Percentiles rank a stretch among this genome's conserved stretches.
Conservation (phyloP, 2,888 invertebrate species). For the Apotomis turbidana region DNA sequence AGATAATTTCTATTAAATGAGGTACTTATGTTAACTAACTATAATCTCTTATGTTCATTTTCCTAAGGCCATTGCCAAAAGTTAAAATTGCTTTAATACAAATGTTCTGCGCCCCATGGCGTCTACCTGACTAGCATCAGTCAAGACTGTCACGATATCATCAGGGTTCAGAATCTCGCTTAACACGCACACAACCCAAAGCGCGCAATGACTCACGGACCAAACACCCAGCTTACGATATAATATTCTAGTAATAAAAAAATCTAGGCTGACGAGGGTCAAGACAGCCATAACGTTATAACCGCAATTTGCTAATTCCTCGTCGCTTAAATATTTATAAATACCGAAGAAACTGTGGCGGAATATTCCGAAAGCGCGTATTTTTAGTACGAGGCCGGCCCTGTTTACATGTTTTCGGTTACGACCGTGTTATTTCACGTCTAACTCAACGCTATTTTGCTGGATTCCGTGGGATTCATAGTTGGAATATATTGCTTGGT, state of each 20-base stretch:
- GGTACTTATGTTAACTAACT: too few species aligned
- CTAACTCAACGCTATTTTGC: conserved; percentile 47
- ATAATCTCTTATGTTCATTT: too few species aligned
- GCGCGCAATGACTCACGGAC: neutral
- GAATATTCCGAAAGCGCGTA: conserved; percentile 77
- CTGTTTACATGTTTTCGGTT: conserved; percentile 76
- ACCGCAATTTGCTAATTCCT: conserved; percentile 45
- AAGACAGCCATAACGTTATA: conserved; percentile 20
- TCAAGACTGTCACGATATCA: too few species aligned
- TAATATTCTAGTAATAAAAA: conserved; percentile 9
- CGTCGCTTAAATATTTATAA: conserved; percentile 60
- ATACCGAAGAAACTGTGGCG: conserved; percentile 54
- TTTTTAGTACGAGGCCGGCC: conserved; percentile 77
- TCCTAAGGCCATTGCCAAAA: too few species aligned
- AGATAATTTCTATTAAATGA: too few species aligned
- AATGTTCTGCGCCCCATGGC: too few species aligned
- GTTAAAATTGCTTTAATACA: too few species aligned
- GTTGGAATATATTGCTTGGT: conserved; percentile 25
- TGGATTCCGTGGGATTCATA: conserved; percentile 41
- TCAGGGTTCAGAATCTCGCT: too few species aligned
- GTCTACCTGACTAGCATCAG: too few species aligned
- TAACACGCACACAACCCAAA: neutral
- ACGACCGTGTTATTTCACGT: conserved; percentile 63
- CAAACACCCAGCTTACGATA: neutral
- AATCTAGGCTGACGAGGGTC: conserved; percentile 17